Evolutionary conservation across 2,797 vertebrate genomes (phyloP).

Genomic region (Xerus rutilus): DNA sequence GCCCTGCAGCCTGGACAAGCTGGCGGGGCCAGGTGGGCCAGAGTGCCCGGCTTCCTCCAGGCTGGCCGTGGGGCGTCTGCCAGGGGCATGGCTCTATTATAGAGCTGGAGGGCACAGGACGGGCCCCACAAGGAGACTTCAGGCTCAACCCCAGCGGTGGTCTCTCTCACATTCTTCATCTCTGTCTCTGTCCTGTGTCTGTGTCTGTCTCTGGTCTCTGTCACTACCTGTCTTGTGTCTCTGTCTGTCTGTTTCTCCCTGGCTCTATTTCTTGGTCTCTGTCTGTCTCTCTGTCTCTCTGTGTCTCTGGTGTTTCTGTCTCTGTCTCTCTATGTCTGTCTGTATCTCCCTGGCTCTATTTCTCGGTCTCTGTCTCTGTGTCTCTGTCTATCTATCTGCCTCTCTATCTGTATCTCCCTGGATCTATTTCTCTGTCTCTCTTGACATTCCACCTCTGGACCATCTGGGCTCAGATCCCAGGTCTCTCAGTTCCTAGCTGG

Average conservation of each 20-base stretch:
- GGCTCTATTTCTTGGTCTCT: neutral
- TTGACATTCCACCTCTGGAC: neutral
- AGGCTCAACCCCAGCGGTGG: no score
- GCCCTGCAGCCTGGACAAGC: no score
- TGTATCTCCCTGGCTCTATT: neutral
- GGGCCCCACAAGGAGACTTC: neutral
- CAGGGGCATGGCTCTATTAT: neutral
- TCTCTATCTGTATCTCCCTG: neutral
- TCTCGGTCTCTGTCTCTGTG: neutral
- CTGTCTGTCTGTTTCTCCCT: neutral
- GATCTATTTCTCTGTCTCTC: neutral
- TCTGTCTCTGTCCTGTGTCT: no score
- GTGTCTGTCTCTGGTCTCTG: neutral
- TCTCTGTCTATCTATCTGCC: neutral
- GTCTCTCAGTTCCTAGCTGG: neutral
- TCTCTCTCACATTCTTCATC: no score
- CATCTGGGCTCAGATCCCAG: neutral
- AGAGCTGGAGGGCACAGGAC: neutral
- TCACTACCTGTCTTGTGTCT: neutral
- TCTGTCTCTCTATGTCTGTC: neutral
- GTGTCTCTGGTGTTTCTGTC: no score
- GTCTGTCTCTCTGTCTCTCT: neutral
- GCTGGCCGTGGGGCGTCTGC: neutral
- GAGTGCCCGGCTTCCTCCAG: neutral
- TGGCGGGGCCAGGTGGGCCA: neutral